These are phyloP conservation scores for Rhingia rostrata DNA, from an alignment of 2,888 invertebrate species.

Conservation along the genomic window DNA sequence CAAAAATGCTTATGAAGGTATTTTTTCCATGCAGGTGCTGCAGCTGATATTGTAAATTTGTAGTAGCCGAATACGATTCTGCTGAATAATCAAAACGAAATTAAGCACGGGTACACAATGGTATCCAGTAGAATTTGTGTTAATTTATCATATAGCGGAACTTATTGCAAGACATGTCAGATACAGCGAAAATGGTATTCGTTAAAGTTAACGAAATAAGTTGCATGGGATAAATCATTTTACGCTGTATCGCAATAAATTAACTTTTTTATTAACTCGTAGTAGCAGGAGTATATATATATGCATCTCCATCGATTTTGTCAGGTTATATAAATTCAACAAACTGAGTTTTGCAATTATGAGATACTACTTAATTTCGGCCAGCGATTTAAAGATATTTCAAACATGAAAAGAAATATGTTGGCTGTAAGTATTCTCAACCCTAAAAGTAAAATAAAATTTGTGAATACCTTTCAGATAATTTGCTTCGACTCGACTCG, in stretches of 20 bases:
- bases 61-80: conserved; percentile 17
- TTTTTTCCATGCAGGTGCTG: background rate
- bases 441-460: too few relatives aligned
- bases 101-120: conserved; percentile 14
- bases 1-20: conserved; percentile 3
- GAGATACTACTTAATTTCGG: too few relatives aligned
- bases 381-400: too few relatives aligned
- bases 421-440: too few relatives aligned
- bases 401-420: too few relatives aligned
- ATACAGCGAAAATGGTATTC: background rate
- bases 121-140: conserved; percentile 6
- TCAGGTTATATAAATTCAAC: too few relatives aligned
- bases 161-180: background rate
- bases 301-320: too few relatives aligned
- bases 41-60: conserved; percentile 21
- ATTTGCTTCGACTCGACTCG: too few relatives aligned
- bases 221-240: background rate
- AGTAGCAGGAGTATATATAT: too few relatives aligned
- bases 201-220: background rate
- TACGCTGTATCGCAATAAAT: background rate
- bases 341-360: too few relatives aligned
- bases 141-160: conserved; percentile 3
- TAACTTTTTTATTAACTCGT: too few relatives aligned
- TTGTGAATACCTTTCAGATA: too few relatives aligned
- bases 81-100: conserved; percentile 10